A percentile compares a stretch with the other conserved stretches of the same genome.
Evolutionary conservation across 2,113 vertebrate species (phyloP).

Genomic region (Lucifuga dentata): DNA sequence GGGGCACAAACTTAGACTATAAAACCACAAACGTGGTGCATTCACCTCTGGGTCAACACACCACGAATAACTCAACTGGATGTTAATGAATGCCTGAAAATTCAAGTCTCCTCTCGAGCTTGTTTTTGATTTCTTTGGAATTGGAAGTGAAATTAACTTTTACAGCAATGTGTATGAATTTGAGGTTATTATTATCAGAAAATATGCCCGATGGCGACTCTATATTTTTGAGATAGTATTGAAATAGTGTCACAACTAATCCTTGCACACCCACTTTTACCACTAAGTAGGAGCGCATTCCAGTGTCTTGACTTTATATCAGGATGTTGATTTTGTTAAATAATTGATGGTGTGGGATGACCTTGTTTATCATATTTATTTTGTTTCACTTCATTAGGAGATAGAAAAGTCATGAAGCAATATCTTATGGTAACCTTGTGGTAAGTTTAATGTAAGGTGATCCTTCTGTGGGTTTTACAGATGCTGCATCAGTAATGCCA

Average conservation of each 20-base stretch:
- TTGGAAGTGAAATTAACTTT: constrained; percentile 9
- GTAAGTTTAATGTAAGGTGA: constrained; percentile 10
- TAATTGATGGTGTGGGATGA: constrained; percentile 57
- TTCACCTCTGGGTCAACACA: too few species aligned
- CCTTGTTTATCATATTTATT: constrained; percentile 39
- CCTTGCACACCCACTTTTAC: constrained; percentile 29
- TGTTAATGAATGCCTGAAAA: background rate
- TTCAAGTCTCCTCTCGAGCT: background rate
- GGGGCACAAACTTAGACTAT: too few species aligned
- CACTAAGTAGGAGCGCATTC: constrained; percentile 46
- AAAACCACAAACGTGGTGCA: too few species aligned
- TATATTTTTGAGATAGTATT: too few species aligned
- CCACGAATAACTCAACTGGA: too few species aligned
- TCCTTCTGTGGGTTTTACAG: constrained; percentile 6
- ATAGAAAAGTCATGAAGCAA: constrained; percentile 15
- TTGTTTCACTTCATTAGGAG: constrained; percentile 32
- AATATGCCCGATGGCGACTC: too few species aligned
- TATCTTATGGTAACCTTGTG: background rate
- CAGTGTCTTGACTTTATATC: constrained; percentile 24
- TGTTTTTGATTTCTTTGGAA: constrained; percentile 6
- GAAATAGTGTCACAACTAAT: too few species aligned
- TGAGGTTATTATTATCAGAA: constrained; percentile 3
- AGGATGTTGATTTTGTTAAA: constrained; percentile 51
- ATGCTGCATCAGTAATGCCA: constrained; percentile 24
- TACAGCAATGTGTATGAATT: background rate